Base-by-base conservation (phyloP, 30 jellyfish, hydroid and myxozoan genomes). In the Haliclystus octoradiatus region DNA sequence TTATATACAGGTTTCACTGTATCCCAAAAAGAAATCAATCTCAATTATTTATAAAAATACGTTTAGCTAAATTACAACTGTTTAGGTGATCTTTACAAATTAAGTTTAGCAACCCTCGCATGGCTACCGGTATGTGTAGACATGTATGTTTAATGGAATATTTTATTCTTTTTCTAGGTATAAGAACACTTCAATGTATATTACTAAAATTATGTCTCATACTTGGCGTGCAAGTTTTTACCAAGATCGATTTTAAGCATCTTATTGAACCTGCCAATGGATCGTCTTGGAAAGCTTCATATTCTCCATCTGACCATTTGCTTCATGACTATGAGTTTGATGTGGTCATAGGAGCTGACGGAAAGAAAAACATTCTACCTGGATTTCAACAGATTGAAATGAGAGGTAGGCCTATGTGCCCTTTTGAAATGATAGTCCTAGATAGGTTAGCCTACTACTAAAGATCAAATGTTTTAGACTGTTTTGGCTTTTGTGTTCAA, bases 351-450 rank as follows among this genome's bases (percentile, higher is more conserved):
- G 95, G 94, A 13, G 98, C 98, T 30, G 98, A 89, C 77, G 98
- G 98, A 2, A 89, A 89, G 57, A 89, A 89, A 76, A 89, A 89
- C 71, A 73, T 89, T 65, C 80, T 89, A 34, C 98, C 98, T 12
- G 98, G 98, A 15, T 89, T 89, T 89, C 95, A 83, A 23, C 98
- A 89, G 77, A 89, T 89, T 49, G 98, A 89, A 73, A 75, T 89
- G 74, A 69, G 98, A 81, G 98, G 98, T 77, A 51, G 13, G 74
- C 33, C 34, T 22, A 35, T n/a, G n/a, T n/a, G n/a, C n/a, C n/a
- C n/a, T n/a, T n/a, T n/a, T n/a, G n/a, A n/a, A n/a, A n/a, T n/a
- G n/a, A n/a, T n/a, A n/a, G n/a, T n/a, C n/a, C n/a, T n/a, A n/a
- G n/a, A n/a, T n/a, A n/a, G n/a, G n/a, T n/a, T n/a, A n/a, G n/a